Evolutionary conservation across 2,888 invertebrate genomes (phyloP), one percentile per base, ranked within the genome.

Genomic region (Pristionchus mayeri): DNA sequence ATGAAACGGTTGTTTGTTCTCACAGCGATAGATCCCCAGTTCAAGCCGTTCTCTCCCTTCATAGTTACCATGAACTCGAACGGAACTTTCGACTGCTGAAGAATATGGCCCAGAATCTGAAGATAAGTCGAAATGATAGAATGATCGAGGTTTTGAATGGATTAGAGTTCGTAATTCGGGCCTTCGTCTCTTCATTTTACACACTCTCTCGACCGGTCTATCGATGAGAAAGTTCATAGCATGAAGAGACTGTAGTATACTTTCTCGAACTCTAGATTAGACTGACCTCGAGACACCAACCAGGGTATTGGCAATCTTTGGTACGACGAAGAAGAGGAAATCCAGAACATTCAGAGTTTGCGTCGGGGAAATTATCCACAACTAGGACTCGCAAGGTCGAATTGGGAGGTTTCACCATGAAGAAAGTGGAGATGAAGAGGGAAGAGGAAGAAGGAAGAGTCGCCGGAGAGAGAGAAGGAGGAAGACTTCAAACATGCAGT

Each of bases 201-300:
- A n/a, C n/a, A n/a, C n/a, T n/a, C n/a, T n/a, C n/a, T n/a, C n/a
- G n/a, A n/a, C n/a, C n/a, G n/a, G n/a, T n/a, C n/a, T n/a, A n/a
- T n/a, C n/a, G n/a, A n/a, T n/a, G n/a, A n/a, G n/a, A n/a, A n/a
- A n/a, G n/a, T n/a, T n/a, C n/a, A n/a, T n/a, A n/a, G n/a, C n/a
- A n/a, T n/a, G n/a, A n/a, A n/a, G n/a, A n/a, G n/a, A n/a, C n/a
- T n/a, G n/a, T n/a, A n/a, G n/a, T n/a, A n/a, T n/a, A n/a, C n/a
- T n/a, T n/a, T n/a, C n/a, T n/a, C n/a, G n/a, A n/a, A n/a, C n/a
- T n/a, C 30, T 13, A 16, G 24, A 60, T 18, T 13, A 11, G 13
- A 67, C 30, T 24, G 21, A 71, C 71, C 71, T 71, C 71, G 9
- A 71, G 71, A 40, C 71, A 71, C 71, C 71, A 71, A 21, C 71